A percentile compares a stretch with the other conserved stretches of the same genome.
These are phyloP conservation scores for Penelope pileata DNA, from an alignment of 2,113 vertebrate genomes.

Conservation along the genomic window DNA sequence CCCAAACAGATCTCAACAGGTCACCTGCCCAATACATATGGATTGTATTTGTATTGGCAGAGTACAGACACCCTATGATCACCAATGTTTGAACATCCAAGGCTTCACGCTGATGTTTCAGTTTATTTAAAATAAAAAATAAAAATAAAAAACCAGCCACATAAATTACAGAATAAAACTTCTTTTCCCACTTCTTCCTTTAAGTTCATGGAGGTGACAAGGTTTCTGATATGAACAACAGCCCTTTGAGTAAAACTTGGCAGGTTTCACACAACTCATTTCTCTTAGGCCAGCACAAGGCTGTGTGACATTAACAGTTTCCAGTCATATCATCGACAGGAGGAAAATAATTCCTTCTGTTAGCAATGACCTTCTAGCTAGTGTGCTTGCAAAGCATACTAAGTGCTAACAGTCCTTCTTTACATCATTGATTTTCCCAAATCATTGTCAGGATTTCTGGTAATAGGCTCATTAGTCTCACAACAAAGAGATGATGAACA, in stretches of 20 bases:
- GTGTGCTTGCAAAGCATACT: background rate
- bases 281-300: background rate
- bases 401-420: background rate
- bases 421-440: background rate
- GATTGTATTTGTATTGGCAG: background rate
- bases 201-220: background rate
- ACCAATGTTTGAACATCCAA: background rate
- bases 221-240: background rate
- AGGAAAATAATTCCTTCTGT: constrained; percentile 8
- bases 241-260: background rate
- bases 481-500: background rate
- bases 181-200: background rate
- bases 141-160: background rate
- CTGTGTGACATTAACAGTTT: background rate
- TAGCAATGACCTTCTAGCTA: constrained; percentile 13
- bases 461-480: background rate
- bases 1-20: background rate
- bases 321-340: background rate
- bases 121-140: background rate
- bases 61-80: background rate
- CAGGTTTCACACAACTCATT: background rate
- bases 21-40: background rate
- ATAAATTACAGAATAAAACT: background rate
- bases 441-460: background rate
- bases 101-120: background rate